Evolutionary conservation across 2,113 vertebrate species (phyloP).

Genomic region (Lontra canadensis): DNA sequence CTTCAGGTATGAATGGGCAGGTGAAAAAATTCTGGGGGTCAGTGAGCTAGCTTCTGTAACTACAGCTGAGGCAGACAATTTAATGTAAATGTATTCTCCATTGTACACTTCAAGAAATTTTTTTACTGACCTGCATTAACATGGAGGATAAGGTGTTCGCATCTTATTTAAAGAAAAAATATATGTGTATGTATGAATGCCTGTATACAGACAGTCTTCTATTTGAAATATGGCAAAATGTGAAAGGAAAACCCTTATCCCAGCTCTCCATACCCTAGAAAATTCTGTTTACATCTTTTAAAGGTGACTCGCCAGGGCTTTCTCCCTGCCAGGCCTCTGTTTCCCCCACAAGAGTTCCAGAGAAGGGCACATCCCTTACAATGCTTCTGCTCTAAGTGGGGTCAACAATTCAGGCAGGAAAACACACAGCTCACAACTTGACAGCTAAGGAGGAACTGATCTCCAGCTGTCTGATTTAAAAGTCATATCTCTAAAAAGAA

Average conservation of each 20-base stretch:
- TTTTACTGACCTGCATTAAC: neutral
- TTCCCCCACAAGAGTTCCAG: constrained; percentile 7
- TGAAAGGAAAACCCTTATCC: neutral
- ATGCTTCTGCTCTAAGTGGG: constrained; percentile 38
- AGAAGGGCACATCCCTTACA: constrained; percentile 53
- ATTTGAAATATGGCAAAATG: neutral
- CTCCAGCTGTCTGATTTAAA: constrained; percentile 74
- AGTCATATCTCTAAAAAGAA: constrained; percentile 57
- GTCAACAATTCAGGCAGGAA: constrained; percentile 65
- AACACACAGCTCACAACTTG: constrained; percentile 50
- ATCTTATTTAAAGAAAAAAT: constrained; percentile 22
- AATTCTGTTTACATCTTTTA: constrained; percentile 26
- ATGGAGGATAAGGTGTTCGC: neutral
- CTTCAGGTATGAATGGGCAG: neutral
- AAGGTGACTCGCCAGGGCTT: constrained; percentile 16
- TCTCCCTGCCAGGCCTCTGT: neutral
- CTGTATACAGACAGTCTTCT: neutral
- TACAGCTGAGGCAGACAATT: neutral
- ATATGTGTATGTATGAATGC: neutral
- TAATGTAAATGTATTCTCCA: neutral
- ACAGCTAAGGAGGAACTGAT: constrained; percentile 63
- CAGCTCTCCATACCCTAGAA: neutral
- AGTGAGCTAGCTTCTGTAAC: neutral
- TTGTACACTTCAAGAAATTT: neutral
- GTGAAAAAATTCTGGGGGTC: neutral